Conservation (phyloP, 2,113 vertebrate genomes). For the Cyprinodon tularosa region DNA sequence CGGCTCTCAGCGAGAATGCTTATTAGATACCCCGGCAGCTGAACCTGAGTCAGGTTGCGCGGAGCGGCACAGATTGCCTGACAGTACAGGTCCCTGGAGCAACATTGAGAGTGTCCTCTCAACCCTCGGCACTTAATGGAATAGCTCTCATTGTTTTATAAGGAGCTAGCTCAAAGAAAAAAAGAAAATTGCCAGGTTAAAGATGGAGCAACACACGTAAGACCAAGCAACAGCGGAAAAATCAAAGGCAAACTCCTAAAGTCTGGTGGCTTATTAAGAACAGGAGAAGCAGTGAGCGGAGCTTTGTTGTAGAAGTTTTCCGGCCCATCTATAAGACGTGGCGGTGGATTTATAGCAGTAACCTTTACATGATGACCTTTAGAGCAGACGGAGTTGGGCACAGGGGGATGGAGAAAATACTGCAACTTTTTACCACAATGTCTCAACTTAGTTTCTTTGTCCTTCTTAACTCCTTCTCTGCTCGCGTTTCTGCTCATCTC, state of each 20-base stretch:
- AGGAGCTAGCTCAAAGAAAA: conserved; percentile 55
- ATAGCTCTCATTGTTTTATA: conserved; percentile 74
- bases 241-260: conserved; percentile 33
- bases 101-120: conserved; percentile 67
- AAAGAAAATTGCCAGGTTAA: conserved; percentile 65
- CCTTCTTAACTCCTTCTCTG: conserved; percentile 23
- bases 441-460: conserved; percentile 51
- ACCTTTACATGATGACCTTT: conserved; percentile 80
- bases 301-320: conserved; percentile 56
- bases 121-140: conserved; percentile 68
- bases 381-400: conserved; percentile 53
- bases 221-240: conserved; percentile 7
- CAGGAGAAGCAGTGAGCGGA: conserved; percentile 24
- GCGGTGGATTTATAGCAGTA: conserved; percentile 69
- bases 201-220: conserved; percentile 37
- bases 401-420: conserved; percentile 31
- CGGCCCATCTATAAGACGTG: conserved; percentile 50
- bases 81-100: conserved; percentile 61
- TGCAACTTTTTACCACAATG: conserved; percentile 48
- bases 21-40: conserved; percentile 60
- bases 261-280: conserved; percentile 45
- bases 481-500: background rate
- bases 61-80: conserved; percentile 66
- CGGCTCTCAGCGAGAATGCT: conserved; percentile 58
- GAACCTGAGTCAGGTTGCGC: conserved; percentile 50